Evolutionary conservation across 2,113 vertebrate genomes (phyloP), one percentile per base, ranked within the genome.

Genomic region (Hemicordylus capensis): DNA sequence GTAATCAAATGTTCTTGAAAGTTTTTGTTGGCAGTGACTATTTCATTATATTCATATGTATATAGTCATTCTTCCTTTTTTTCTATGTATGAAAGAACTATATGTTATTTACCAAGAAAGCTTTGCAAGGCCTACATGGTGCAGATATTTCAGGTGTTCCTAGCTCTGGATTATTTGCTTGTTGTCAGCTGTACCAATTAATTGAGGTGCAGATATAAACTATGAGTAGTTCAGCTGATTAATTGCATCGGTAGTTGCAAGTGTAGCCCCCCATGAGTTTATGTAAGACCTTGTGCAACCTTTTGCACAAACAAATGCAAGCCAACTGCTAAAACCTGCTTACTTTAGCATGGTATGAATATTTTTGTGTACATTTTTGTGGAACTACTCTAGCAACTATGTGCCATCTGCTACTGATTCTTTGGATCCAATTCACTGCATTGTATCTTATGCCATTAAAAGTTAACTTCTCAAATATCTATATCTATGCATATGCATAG

Each of bases 21-120:
- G 79, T 51, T 37, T 82, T 92, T 28, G 87, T 92, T 89, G 17
- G 51, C 51, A 54, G 51, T 54, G 51, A 54, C 51, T 54, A 12
- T 54, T 54, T 54, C 17, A 54, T 54, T 54, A 54, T 54, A 54
- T 54, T 54, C 51, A 54, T 51, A 51, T 51, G 48, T 12, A 51
- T 54, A 14, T 54, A 54, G 12, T 12, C 51, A 54, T 54, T 54
- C 51, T 54, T 54, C 51, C 51, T 54, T 54, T 54, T 51, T 14
- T 54, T 54, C 51, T 54, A 54, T 54, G 51, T 12, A 3, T 54
- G 17, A 54, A 54, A 54, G 17, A 54, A 14, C 12, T n/a, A n/a
- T n/a, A n/a, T n/a, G n/a, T n/a, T n/a, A n/a, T n/a, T n/a, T n/a
- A n/a, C n/a, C n/a, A n/a, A n/a, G n/a, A n/a, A n/a, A n/a, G n/a